These are phyloP conservation scores for Phainopepla nitens DNA, from an alignment of 2,113 vertebrate species.

Conservation along the genomic window DNA sequence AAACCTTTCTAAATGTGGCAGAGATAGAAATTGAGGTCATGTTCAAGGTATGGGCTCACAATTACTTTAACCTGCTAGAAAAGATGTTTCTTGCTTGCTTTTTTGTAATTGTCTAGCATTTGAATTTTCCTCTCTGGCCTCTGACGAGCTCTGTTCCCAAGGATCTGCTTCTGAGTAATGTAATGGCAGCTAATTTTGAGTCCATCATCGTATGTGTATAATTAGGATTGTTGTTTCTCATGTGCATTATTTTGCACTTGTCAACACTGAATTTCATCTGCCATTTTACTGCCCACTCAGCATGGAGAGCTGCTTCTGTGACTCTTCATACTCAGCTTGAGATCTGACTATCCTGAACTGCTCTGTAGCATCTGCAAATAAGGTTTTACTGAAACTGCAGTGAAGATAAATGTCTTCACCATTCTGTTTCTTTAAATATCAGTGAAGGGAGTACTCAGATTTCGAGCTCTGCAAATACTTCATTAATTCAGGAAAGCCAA, in stretches of 20 bases:
- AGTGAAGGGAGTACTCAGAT: background rate
- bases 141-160: background rate
- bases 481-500: constrained; percentile 55
- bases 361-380: background rate
- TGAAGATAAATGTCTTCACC: background rate
- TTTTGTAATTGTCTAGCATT: background rate
- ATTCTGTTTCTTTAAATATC: constrained; percentile 36
- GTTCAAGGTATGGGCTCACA: background rate
- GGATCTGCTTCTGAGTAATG: background rate
- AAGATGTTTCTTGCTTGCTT: background rate
- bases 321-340: background rate
- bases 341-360: background rate
- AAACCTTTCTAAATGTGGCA: background rate
- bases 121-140: background rate
- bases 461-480: background rate
- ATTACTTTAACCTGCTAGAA: background rate
- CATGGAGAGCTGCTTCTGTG: background rate
- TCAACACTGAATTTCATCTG: constrained; percentile 34
- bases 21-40: background rate
- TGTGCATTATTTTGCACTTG: constrained; percentile 5
- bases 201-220: background rate
- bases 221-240: background rate
- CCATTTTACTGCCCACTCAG: constrained; percentile 22
- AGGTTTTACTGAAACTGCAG: constrained; percentile 13
- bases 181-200: background rate